phyloP scores from a whole-genome alignment of 35 echinoderm and acorn worm species.

The Hemicentrotus pulcherrimus region DNA sequence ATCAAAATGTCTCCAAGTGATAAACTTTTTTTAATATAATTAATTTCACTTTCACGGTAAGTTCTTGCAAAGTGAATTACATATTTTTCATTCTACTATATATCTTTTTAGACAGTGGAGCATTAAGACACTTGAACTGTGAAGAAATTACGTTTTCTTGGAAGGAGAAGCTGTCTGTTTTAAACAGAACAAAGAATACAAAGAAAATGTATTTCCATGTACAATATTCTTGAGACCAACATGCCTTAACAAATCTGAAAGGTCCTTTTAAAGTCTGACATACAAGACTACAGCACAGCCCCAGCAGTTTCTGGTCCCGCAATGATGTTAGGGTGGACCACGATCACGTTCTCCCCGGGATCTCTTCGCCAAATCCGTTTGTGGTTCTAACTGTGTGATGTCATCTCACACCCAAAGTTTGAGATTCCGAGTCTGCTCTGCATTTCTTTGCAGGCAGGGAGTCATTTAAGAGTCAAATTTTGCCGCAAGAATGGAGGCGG shows the following conservation, averaged over 20 bases:
- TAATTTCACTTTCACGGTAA: too few relatives aligned
- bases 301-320: neutral
- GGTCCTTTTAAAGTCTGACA: neutral
- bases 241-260: neutral
- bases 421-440: neutral
- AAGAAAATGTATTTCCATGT: neutral
- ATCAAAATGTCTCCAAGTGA: too few relatives aligned
- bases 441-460: constrained; percentile 15
- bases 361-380: neutral
- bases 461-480: neutral
- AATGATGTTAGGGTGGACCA: neutral
- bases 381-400: constrained; percentile 1
- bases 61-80: too few relatives aligned
- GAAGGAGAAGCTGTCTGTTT: too few relatives aligned
- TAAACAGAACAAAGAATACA: too few relatives aligned
- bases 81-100: too few relatives aligned
- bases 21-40: too few relatives aligned
- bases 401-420: neutral
- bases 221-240: neutral
- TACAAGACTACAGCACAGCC: neutral
- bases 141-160: too few relatives aligned
- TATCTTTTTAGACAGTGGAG: too few relatives aligned
- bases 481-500: neutral
- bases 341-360: neutral
- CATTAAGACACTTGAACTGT: too few relatives aligned